Evolutionary conservation across 2,888 invertebrate species (phyloP), one percentile per base, ranked within the genome.

Genomic region (Drosophila recens): DNA sequence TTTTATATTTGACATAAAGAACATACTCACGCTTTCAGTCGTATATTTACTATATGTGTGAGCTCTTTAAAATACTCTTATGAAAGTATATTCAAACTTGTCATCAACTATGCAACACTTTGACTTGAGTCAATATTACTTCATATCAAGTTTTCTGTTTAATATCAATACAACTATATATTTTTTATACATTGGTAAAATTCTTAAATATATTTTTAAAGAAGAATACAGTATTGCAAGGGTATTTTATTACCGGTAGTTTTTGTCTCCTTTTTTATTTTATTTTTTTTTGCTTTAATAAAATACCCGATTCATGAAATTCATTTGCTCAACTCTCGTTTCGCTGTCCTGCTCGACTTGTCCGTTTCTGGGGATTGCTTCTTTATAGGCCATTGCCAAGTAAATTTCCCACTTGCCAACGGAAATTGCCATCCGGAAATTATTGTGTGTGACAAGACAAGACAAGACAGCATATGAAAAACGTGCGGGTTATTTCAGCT

Each of bases 371-470:
- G 42, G 45, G 42, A 23, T 43, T 45, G 38, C 38, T 65, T 54
- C 30, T 79, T 85, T 83, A 78, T 78, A 57, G 82, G 51, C 74
- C 69, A 72, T 70, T 75, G 68, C 45, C 42, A 54, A 62, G 67
- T 52, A 67, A 54, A 85, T 77, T 68, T 77, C 30, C 66, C 65
- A 82, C 69, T 77, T 75, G 70, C 62, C 67, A 80, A 46, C 63
- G 68, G 54, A 79, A 81, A 80, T 72, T 80, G 86, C 52, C 56
- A 51, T 46, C 72, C 68, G 73, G 71, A 73, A 76, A 72, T 72
- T 72, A 74, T 80, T 71, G 66, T 57, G 54, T 67, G 75, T 64
- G 65, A 67, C 65, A 69, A 75, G 61, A 42, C 65, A 69, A 75
- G 61, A 42, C 34, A 23, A 23, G 27, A 48, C 43, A 36, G 15